Base-by-base conservation (phyloP, 2,797 vertebrate genomes). In the Rhynchotus rufescens region DNA sequence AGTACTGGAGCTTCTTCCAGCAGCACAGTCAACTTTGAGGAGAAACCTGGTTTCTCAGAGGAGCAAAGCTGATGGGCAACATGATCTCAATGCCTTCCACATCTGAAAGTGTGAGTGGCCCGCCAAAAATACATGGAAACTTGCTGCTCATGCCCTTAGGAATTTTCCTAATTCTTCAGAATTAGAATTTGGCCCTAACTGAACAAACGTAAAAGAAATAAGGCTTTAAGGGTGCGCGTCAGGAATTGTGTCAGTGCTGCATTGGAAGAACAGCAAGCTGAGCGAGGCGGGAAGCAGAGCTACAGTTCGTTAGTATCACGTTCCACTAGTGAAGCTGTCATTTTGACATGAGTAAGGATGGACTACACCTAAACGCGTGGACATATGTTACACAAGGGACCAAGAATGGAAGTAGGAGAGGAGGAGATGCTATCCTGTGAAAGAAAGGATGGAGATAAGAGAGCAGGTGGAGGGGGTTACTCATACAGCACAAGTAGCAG, bases 11-110 rank as follows among this genome's bases (percentile, higher is more conserved):
- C 22, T 77, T 66, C 52, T 80, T 80, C 30, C 51, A 69, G 34
- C 28, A 64, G 20, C 15, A 32, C 22, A 65, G 3, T 8, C 12
- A 69, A 17, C 7, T 87, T 32, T 60, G 71, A 78, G 20, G 32
- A 77, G 25, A 16, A 77, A 51, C 15, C 23, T 80, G 1, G 9
- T 45, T 81, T 89, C 30, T 34, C 60, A 47, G 45, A 56, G 22
- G 36, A 66, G 7, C 12, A 8, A 42, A 42, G 20, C 15, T 49
- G 32, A 3, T 12, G 11, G 15, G 26, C 15, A 44, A 4, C 15
- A 2, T 13, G 2, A 40, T 67, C 30, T 80, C 16, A 19, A 4
- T 4, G 15, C 9, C 20, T 74, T 65, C 42, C 2, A 0, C 22
- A 32, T 60, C 32, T 61, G 7, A 52, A 81, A 67, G 9, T 52